These are phyloP conservation scores for Lophochroa leadbeateri DNA, from an alignment of 2,113 vertebrate genomes.

Conservation along the genomic window DNA sequence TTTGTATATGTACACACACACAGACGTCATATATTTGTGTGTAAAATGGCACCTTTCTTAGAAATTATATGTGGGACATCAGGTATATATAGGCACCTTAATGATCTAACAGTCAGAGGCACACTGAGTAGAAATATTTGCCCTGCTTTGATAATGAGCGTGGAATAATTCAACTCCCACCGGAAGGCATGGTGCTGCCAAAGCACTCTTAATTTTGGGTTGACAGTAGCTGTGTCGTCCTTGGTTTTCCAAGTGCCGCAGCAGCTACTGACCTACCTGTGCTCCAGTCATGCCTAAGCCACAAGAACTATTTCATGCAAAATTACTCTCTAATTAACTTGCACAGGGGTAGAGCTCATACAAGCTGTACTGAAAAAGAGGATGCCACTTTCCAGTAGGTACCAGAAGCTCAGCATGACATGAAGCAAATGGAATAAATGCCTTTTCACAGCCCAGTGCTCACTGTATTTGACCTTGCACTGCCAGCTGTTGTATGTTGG, in stretches of 20 bases:
- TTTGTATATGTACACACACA: neutral
- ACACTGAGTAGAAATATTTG: neutral
- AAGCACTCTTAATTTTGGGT: neutral
- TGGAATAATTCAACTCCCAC: neutral
- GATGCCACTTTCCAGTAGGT: conserved; percentile 25
- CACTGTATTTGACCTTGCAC: conserved; percentile 14
- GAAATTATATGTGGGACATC: neutral
- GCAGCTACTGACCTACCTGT: conserved; percentile 27
- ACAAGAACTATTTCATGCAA: conserved; percentile 18
- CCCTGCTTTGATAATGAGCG: neutral
- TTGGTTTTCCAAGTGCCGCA: neutral
- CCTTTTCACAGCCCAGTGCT: conserved; percentile 15
- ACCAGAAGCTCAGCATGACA: neutral
- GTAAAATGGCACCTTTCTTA: neutral
- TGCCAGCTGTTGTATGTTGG: neutral
- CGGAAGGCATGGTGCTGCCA: neutral
- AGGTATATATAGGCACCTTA: neutral
- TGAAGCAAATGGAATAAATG: conserved; percentile 41
- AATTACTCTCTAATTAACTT: conserved; percentile 59
- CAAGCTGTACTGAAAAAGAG: conserved; percentile 17
- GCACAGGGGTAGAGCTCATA: conserved; percentile 40
- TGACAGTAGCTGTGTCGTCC: neutral
- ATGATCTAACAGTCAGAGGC: neutral
- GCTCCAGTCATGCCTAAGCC: neutral
- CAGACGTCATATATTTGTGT: neutral